Base-by-base conservation (phyloP, 2,113 vertebrate genomes). In the Redunca redunca region DNA sequence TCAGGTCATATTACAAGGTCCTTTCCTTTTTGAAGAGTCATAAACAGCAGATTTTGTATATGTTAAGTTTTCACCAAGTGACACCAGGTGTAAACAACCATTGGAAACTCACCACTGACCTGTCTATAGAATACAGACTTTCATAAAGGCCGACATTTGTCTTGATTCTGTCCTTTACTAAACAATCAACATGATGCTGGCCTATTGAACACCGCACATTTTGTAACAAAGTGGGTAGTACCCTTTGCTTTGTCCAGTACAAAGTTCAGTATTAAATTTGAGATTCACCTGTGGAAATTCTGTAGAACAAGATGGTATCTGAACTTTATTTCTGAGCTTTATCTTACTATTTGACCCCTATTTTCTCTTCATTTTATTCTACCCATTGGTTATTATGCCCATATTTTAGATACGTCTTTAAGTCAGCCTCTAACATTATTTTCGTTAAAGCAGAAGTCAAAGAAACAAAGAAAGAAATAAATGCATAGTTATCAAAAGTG, bases 321-420 rank as follows among this genome's bases (percentile, higher is more conserved):
- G 11, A 80, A 28, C 25, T 84, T 55, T 30, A 77, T 80, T 58
- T 90, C 57, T n/a, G 26, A 96, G 62, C 6, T 71, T 48, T 82
- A 26, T 26, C 46, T 92, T 74, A 64, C 10, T 64, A 52, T 62
- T 87, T 94, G 74, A 60, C 17, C 33, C 9, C n/a, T 80, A 86
- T 64, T 74, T 91, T 88, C 21, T 52, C 82, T 77, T 93, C 15
- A 55, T n/a, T 33, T 71, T 93, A 19, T 28, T 52, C 67, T 92
- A n/a, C 50, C 8, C 64, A 80, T 40, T 84, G 53, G 12, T 17
- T 91, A 89, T 36, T n/a, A 90, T 33, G 4, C 14, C 88, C 53
- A 30, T 83, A 85, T 92, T 93, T 95, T 30, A 96, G 36, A 53
- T 46, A 93, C 53, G 88, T 88, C 28, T 93, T 40, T 90, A 80